phyloP scores from a whole-genome alignment of 2,797 vertebrate species.

The Coracias cyanogaster region DNA sequence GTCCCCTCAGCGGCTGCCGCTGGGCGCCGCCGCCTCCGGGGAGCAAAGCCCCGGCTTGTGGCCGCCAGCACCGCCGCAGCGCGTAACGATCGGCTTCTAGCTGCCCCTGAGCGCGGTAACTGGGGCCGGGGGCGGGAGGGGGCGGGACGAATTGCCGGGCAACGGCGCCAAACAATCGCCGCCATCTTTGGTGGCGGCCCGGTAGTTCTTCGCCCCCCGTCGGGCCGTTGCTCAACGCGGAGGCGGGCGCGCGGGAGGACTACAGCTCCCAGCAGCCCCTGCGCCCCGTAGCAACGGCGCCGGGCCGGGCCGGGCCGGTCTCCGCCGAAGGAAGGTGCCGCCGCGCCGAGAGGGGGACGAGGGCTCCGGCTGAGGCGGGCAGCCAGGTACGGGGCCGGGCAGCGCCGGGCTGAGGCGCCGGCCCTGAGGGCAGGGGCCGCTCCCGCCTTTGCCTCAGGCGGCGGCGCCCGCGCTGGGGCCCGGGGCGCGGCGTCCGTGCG shows the following conservation, averaged over 20 bases:
- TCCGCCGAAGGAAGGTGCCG: background rate
- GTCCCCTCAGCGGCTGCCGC: fast-evolving
- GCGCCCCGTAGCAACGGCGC: background rate
- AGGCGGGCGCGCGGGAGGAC: background rate
- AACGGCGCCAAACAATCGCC: conserved; percentile 38
- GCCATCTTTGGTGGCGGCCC: background rate
- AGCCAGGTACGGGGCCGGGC: background rate
- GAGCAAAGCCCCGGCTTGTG: fast-evolving
- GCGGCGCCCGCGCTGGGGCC: no score
- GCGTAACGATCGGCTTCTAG: fast-evolving
- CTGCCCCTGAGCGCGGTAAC: fast-evolving
- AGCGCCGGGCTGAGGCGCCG: background rate
- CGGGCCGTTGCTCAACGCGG: fast-evolving
- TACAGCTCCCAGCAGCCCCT: background rate
- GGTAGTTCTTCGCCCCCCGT: background rate
- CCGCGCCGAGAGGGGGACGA: background rate
- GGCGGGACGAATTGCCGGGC: background rate
- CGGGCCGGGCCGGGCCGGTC: background rate
- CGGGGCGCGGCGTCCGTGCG: no score
- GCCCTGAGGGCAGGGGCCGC: background rate
- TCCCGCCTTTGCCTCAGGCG: background rate
- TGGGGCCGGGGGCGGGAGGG: fast-evolving
- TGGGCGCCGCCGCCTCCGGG: fast-evolving
- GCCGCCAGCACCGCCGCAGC: fast-evolving
- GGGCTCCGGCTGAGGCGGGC: background rate